A percentile compares a stretch with the other conserved stretches of the same genome.
phyloP scores from a whole-genome alignment of 2,888 invertebrate species.

The Xylota sylvarum region DNA sequence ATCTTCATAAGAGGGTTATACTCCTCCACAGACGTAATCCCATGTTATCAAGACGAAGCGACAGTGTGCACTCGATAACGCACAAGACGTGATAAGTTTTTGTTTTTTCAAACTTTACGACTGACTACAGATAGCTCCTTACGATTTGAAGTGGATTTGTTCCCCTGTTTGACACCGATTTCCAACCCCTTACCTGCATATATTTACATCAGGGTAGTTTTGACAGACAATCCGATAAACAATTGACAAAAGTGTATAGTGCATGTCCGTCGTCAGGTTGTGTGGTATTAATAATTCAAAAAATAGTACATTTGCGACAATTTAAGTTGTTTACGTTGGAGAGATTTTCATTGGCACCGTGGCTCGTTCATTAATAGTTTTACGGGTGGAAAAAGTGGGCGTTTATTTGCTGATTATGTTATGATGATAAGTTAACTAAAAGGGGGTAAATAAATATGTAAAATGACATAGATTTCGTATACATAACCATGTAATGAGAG shows the following conservation, averaged over 20 bases:
- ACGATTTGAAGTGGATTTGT: constrained; percentile 26
- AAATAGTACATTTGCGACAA: constrained; percentile 49
- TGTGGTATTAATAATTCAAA: constrained; percentile 65
- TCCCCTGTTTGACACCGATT: neutral
- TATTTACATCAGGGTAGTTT: constrained; percentile 2
- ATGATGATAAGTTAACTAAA: neutral
- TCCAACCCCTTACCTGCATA: neutral
- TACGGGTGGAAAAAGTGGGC: neutral
- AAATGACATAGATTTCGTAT: neutral
- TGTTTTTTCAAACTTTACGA: constrained; percentile 20
- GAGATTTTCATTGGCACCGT: constrained; percentile 26
- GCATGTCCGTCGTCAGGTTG: too few relatives aligned
- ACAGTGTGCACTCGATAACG: constrained; percentile 62
- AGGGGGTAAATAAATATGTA: neutral
- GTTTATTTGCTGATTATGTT: constrained; percentile 18
- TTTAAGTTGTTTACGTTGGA: constrained; percentile 53
- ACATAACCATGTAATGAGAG: neutral
- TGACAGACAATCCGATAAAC: neutral
- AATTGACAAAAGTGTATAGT: constrained; percentile 33
- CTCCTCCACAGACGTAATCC: constrained; percentile 24
- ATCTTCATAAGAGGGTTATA: neutral
- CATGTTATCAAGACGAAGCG: too few relatives aligned
- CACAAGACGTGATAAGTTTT: constrained; percentile 35
- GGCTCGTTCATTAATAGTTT: neutral
- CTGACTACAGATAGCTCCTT: constrained; percentile 3